Conservation (phyloP, 2,113 vertebrate genomes). For the Triplophysa dalaica region DNA sequence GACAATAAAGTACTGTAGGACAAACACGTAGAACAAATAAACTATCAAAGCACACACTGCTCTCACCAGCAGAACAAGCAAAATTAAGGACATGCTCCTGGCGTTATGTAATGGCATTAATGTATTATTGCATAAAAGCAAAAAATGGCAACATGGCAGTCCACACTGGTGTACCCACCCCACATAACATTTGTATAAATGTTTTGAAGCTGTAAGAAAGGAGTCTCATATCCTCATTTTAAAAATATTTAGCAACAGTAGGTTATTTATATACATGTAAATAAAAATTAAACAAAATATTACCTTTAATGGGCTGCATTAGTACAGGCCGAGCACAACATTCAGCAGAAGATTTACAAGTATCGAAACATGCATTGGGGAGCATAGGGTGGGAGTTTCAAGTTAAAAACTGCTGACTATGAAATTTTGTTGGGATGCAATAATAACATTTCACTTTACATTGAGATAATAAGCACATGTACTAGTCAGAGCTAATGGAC, state of each 20-base stretch:
- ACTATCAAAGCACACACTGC: background rate
- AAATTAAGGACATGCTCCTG: background rate
- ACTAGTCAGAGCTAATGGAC: background rate
- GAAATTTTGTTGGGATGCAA: background rate
- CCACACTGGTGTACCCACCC: background rate
- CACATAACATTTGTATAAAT: background rate
- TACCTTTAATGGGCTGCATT: conserved; percentile 6
- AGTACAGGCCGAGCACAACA: conserved; percentile 33
- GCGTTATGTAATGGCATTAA: too few relatives aligned
- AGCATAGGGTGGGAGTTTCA: background rate
- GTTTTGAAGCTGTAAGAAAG: too few relatives aligned
- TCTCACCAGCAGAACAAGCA: background rate
- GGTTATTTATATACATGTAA: background rate
- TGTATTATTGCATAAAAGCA: too few relatives aligned
- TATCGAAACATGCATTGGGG: background rate
- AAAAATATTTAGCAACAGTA: background rate
- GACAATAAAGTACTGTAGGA: conserved; percentile 18
- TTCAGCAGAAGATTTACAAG: background rate
- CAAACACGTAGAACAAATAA: background rate
- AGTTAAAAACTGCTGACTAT: background rate
- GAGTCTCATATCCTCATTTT: background rate
- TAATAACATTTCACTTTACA: background rate
- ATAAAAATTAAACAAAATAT: background rate
- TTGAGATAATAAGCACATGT: background rate
- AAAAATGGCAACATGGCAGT: too few relatives aligned